Base-by-base conservation (phyloP, 2,888 invertebrate genomes). In the Cyclophora albipunctata region DNA sequence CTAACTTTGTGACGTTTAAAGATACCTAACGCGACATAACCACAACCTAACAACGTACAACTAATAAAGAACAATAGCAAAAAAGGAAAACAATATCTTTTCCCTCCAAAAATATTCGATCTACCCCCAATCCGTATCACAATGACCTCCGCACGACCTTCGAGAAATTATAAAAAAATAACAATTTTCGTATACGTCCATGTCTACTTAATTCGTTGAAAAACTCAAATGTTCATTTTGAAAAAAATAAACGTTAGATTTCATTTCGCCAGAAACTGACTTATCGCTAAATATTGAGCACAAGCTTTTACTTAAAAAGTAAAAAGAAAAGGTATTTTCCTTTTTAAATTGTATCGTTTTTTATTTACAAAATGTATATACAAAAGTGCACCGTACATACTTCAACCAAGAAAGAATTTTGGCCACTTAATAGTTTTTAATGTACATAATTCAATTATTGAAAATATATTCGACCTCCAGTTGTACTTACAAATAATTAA, bases 301-400 rank as follows among this genome's bases (percentile, higher is more conserved):
- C 78, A 87, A 85, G 87, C 86, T 81, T 76, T 81, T 81, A 75
- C 78, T 77, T 84, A 79, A 62, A 70, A 76, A 78, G 76, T 68
- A 69, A 76, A 75, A 75, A 73, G 67, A 71, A 69, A 65, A 60
- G 63, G 72, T 79, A 73, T 74, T 73, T 71, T 69, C 61, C 73
- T 73, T 37, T 37, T 37, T 37, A 37, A 37, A 37, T 5, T 79
- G 84, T 84, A 84, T 75, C 69, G 64, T 62, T 64, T 69, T 62
- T 71, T 86, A 87, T 88, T 83, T 88, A 87, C 87, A 88, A 78
- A 20, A 83, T 67, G 66, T 86, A 86, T 87, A 74, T 88, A 87
- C 87, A 87, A 76, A 77, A 73, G 72, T 75, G 81, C 70, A 76
- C 71, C 71, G 59, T 69, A 67, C 33, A 3, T 43, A 42, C 7